Percentiles rank a stretch among this genome's conserved stretches.
Conservation (phyloP, 1,140 invertebrate species). For the Orussus abietinus region DNA sequence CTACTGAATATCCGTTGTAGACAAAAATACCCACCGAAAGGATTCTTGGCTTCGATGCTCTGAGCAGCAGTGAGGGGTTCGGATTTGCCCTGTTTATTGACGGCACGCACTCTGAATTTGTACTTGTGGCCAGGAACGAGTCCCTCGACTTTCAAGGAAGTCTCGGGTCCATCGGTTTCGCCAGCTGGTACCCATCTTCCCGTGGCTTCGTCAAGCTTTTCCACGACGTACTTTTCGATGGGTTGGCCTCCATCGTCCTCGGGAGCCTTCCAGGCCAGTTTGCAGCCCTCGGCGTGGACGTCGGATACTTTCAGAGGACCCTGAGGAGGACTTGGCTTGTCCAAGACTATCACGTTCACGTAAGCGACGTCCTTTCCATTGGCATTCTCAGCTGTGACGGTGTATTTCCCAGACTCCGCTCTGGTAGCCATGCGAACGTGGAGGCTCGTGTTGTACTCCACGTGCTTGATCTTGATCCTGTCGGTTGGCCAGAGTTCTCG, state of each 20-base stretch:
- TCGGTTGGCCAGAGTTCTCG: constrained; percentile 69
- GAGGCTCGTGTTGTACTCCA: constrained; percentile 88
- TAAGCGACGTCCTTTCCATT: constrained; percentile 90
- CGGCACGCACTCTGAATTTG: constrained; percentile 92
- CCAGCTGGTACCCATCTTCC: constrained; percentile 90
- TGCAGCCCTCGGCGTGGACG: constrained; percentile 80
- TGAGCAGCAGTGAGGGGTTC: constrained; percentile 87
- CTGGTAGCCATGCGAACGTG: constrained; percentile 80
- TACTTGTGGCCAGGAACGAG: constrained; percentile 89
- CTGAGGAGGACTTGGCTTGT: constrained; percentile 84
- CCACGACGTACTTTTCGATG: constrained; percentile 87
- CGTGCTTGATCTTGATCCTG: constrained; percentile 71
- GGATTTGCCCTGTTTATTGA: constrained; percentile 93
- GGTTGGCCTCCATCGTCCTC: constrained; percentile 86
- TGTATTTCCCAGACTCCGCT: constrained; percentile 87
- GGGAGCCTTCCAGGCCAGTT: constrained; percentile 85
- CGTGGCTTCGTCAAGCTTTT: constrained; percentile 90
- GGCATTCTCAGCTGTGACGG: constrained; percentile 86
- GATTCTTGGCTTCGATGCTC: constrained; percentile 96
- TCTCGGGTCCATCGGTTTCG: constrained; percentile 78
- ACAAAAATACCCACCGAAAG: constrained; percentile 79
- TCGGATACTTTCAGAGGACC: constrained; percentile 86
- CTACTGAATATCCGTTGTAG: neutral
- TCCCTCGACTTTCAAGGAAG: constrained; percentile 69
- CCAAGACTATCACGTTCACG: constrained; percentile 89